phyloP scores from a whole-genome alignment of 2,888 invertebrate genomes.

The Clunio marinus region DNA sequence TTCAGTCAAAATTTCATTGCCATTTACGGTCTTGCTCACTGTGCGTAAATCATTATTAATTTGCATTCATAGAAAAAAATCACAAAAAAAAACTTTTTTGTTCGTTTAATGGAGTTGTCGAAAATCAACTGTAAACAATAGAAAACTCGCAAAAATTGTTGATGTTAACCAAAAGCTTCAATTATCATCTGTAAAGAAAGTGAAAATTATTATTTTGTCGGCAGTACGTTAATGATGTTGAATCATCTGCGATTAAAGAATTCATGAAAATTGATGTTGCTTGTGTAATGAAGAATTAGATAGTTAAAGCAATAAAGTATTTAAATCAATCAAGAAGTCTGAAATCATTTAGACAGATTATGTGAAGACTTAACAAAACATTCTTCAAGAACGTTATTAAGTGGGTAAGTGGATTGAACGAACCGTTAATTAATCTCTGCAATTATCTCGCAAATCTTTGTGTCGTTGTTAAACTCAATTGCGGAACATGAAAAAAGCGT shows the following conservation, averaged over 20 bases:
- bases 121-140: too few species aligned
- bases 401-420: background rate
- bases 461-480: background rate
- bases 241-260: background rate
- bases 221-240: background rate
- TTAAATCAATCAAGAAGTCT: too few species aligned
- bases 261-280: too few species aligned
- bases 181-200: background rate
- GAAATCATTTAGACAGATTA: too few species aligned
- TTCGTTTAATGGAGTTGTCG: too few species aligned
- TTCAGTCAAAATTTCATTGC: constrained; percentile 5
- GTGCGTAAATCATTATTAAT: background rate
- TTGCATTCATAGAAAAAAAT: too few species aligned
- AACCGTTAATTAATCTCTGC: constrained; percentile 13
- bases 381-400: background rate
- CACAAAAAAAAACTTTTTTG: too few species aligned
- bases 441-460: background rate
- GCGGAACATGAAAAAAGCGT: constrained; percentile 16
- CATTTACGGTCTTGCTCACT: background rate
- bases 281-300: too few species aligned
- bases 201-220: background rate
- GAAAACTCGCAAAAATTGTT: too few species aligned
- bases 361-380: too few species aligned
- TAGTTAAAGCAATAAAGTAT: too few species aligned
- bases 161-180: background rate